Evolutionary conservation across 2,888 invertebrate genomes (phyloP), one percentile per base, ranked within the genome.

Genomic region (Lepidonotus clava): DNA sequence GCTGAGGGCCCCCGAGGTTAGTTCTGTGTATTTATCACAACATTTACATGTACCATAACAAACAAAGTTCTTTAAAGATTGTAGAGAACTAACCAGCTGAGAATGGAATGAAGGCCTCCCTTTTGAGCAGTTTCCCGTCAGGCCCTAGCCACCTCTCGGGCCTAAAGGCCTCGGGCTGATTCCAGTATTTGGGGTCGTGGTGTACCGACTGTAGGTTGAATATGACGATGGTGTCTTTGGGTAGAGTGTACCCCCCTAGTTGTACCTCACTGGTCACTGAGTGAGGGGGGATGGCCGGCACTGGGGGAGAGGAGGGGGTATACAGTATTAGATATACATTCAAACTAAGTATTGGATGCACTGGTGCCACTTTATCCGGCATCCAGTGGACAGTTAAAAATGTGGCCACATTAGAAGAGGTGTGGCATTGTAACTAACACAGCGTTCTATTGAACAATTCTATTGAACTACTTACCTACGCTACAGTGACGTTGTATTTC

Each of bases 61-160:
- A n/a, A n/a, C n/a, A n/a, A n/a, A n/a, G n/a, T n/a, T n/a, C n/a
- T n/a, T n/a, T n/a, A n/a, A n/a, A n/a, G n/a, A n/a, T n/a, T n/a
- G n/a, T n/a, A n/a, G n/a, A n/a, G n/a, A 18, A 80, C 84, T 56
- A 77, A 87, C 87, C 87, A 24, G 71, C 41, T n/a, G 87, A 87
- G 56, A 87, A 87, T 0, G 87, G 87, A 1, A 87, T 84, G 76
- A 87, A 87, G 24, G 38, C 32, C 53, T 84, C 87, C 24, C 38
- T 53, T 56, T 84, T 83, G 18, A 84, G 88, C 21, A 88, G 41
- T n/a, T 84, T 71, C 28, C 86, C 86, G 40, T 88, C 71, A 32
- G 86, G 77, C 34, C 87, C 87, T 14, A 88, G 40, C 88, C 88
- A 88, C 32, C 86, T 61, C 40, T 87, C 87, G 18, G 88, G 88